Conservation (phyloP, 2,888 invertebrate genomes). For the Spisula solida region DNA sequence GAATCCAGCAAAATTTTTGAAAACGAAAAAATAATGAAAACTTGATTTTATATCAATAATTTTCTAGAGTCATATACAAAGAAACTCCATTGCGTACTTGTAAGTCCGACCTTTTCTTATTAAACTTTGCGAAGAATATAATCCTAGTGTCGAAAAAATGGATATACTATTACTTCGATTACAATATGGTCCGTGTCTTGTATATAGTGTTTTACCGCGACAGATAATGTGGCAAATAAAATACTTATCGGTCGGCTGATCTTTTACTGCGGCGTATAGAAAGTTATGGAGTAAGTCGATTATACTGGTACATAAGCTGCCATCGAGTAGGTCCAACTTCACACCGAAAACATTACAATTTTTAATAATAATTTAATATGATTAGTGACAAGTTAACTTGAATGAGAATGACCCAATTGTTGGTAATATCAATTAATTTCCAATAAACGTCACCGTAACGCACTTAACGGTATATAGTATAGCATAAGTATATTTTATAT, state of each 20-base stretch:
- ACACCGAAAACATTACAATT: not conserved
- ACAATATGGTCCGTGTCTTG: conserved; percentile 2
- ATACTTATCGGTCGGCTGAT: not conserved
- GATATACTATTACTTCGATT: not conserved
- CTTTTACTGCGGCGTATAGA: not conserved
- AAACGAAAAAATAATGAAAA: too few species aligned
- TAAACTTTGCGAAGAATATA: not conserved
- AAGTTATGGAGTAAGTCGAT: not conserved
- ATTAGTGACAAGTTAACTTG: not conserved
- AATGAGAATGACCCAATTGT: not conserved
- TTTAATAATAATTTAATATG: not conserved
- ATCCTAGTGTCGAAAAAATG: not conserved
- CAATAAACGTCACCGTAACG: not conserved
- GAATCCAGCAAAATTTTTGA: not conserved
- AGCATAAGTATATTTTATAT: not conserved
- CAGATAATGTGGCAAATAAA: not conserved
- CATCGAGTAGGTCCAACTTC: not conserved
- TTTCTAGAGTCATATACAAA: too few species aligned
- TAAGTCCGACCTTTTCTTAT: too few species aligned
- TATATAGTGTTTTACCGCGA: not conserved
- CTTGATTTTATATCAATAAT: too few species aligned
- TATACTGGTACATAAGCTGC: not conserved
- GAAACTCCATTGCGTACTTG: too few species aligned
- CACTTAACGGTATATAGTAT: too few species aligned
- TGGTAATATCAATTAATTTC: conserved; percentile 1